Conservation (phyloP, 2,113 vertebrate species). For the Arenaria interpres region DNA sequence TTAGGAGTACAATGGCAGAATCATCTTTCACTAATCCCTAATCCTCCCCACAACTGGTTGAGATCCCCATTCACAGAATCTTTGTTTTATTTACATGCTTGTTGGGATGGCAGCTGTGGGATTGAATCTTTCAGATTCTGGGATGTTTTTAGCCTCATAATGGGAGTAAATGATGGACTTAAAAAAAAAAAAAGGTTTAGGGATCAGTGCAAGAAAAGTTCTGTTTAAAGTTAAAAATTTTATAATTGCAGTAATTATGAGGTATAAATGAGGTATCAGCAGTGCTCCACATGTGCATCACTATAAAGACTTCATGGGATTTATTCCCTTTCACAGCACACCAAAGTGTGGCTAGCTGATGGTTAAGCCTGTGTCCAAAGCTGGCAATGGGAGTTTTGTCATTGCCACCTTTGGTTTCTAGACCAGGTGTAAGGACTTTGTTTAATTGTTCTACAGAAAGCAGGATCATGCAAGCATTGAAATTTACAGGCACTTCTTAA, state of each 20-base stretch:
- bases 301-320: background rate
- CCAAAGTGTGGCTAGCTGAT: background rate
- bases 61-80: background rate
- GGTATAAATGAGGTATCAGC: background rate
- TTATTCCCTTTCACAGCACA: background rate
- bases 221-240: background rate
- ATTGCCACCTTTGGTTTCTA: background rate
- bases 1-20: slow-evolving; percentile 6
- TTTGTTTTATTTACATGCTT: slow-evolving; percentile 33
- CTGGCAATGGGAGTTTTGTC: background rate
- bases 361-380: background rate
- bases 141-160: background rate
- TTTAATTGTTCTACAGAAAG: background rate
- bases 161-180: background rate
- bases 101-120: background rate
- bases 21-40: slow-evolving; percentile 24
- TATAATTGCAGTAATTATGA: background rate
- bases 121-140: background rate
- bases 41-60: background rate
- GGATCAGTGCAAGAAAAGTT: background rate
- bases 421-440: background rate
- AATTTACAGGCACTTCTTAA: background rate
- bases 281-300: background rate
- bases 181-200: background rate
- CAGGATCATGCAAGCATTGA: background rate